Evolutionary conservation across 2,888 invertebrate genomes (phyloP), one percentile per base, ranked within the genome.

Genomic region (Lydus trimaculatus): DNA sequence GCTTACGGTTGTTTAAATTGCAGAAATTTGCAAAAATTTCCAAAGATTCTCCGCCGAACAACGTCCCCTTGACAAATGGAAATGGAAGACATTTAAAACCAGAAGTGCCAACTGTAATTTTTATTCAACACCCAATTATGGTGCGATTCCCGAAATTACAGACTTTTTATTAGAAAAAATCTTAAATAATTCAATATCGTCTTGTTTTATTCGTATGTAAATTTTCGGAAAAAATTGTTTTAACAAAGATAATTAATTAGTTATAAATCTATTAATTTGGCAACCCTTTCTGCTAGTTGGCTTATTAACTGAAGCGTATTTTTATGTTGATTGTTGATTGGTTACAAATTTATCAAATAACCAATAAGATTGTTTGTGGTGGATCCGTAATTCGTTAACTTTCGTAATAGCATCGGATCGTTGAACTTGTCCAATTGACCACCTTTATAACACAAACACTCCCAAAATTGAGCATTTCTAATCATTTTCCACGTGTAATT

Each of bases 391-490:
- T 8, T 4, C 2, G 13, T 56, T 28, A 28, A 1, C 0, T 5
- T 28, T 56, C 6, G 56, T 28, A 28, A 8, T 11, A n/a, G 23
- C 6, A 13, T 11, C 9, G 6, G 28, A 56, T 3, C 28, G 11
- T 23, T 56, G 56, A 28, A 56, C 56, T 56, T 56, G 56, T 23
- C 25, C 9, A 56, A 56, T 6, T 56, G 56, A 56, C 56, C 56
- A 56, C 56, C 56, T 56, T 56, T 56, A 25, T 56, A 56, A 56
- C 56, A 28, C 28, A 13, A 56, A 25, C 56, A 56, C 56, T 56
- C 56, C 56, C 56, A 25, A 56, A 56, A 25, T 56, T 28, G 56
- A 56, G 28, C 56, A 25, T 28, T 56, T 56, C n/a, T 15, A 0
- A 6, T 25, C 15, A 0, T 56, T 1, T 5, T 25, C 15, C 56